A percentile compares a stretch with the other conserved stretches of the same genome.
phyloP scores from a whole-genome alignment of 2,113 vertebrate genomes.

The Scatophagus argus region DNA sequence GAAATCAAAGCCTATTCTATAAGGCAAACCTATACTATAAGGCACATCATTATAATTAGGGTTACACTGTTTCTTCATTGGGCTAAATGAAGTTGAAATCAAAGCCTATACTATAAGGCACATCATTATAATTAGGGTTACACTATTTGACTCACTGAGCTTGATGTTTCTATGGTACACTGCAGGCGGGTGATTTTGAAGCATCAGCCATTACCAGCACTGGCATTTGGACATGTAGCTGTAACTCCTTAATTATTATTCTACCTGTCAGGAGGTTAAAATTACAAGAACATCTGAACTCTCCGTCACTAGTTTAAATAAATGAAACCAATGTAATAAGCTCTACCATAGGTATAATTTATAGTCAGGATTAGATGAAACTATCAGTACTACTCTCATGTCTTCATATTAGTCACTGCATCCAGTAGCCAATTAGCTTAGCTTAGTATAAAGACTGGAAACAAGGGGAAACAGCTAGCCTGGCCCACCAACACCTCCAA shows the following conservation, averaged over 20 bases:
- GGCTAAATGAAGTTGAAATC: too few species aligned
- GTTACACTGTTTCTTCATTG: not conserved
- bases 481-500: not conserved
- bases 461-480: not conserved
- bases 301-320: not conserved
- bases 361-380: not conserved
- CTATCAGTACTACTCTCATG: not conserved
- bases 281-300: constrained; percentile 31
- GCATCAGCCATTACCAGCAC: constrained; percentile 14
- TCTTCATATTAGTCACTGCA: not conserved
- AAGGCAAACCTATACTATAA: too few species aligned
- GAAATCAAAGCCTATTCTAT: not conserved
- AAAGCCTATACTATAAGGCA: not conserved
- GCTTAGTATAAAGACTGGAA: not conserved
- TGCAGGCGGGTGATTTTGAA: constrained; percentile 44
- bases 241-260: constrained; percentile 28
- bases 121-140: not conserved
- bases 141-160: constrained; percentile 2
- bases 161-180: constrained; percentile 52
- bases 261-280: not conserved
- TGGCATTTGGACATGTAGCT: not conserved
- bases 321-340: not conserved
- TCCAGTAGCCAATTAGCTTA: not conserved
- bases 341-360: constrained; percentile 35
- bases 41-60: not conserved